A percentile compares a stretch with the other conserved stretches of the same genome.
Conservation (phyloP, 2,888 invertebrate genomes). For the Augochlorella aurata region DNA sequence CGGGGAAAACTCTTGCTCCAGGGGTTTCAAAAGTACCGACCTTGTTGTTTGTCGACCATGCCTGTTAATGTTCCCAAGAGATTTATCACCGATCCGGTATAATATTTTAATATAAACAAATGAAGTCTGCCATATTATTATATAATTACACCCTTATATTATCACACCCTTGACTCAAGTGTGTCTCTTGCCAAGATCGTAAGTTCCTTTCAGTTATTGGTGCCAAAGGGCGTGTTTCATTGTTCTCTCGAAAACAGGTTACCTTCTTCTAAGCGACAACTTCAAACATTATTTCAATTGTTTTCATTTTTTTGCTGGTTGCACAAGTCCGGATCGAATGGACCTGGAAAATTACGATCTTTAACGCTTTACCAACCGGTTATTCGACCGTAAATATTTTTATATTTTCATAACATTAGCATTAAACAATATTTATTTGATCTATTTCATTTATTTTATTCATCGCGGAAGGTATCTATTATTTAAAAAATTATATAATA, state of each 20-base stretch:
- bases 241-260: not conserved
- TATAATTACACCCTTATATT: too few species aligned
- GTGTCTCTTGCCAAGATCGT: not conserved
- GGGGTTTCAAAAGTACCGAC: not conserved
- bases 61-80: not conserved
- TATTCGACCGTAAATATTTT: too few species aligned
- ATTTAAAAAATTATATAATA: too few species aligned
- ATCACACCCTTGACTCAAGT: not conserved
- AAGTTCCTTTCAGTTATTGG: not conserved
- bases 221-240: not conserved
- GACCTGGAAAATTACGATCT: too few species aligned
- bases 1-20: not conserved
- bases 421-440: too few species aligned
- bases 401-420: too few species aligned
- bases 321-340: not conserved
- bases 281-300: not conserved
- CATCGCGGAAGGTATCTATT: too few species aligned
- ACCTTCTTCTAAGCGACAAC: not conserved
- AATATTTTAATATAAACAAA: slow-evolving; percentile 9
- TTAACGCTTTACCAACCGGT: too few species aligned
- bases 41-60: not conserved
- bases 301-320: not conserved
- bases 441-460: too few species aligned
- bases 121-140: not conserved
- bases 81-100: not conserved